Base-by-base conservation (phyloP, 2,113 vertebrate species). In the Podarcis cretensis region DNA sequence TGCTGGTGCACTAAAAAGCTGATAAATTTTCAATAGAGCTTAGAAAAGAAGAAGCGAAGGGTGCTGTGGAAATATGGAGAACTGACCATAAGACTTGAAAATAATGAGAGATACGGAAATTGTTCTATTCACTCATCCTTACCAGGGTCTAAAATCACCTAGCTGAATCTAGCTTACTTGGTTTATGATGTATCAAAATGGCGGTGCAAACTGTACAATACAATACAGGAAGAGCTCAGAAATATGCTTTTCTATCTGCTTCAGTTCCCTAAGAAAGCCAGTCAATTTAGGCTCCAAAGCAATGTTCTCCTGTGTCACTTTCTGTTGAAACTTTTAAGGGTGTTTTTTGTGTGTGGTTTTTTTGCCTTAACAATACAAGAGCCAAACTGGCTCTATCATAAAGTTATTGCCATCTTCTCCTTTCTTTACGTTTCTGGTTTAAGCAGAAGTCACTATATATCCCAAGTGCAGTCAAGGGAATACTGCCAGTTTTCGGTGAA, bases 401-500 rank as follows among this genome's bases (percentile, higher is more conserved):
- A 35, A 83, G n/a, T 27, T 63, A 48, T 2, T 54, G 25, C 59
- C 30, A 30, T 59, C 71, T 7, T 77, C 25, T 54, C 10, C 12
- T 57, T n/a, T 74, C 35, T 16, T 75, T 69, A 20, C 35, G 30
- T 5, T 88, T n/a, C 16, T 59, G 25, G 83, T 93, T 93, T 90
- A 91, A 92, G 85, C 89, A 89, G 65, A 86, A 79, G 90, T 92
- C 92, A 92, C 27, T 93, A n/a, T 91, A 3, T 94, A 87, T 96
- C 94, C 94, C 86, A 90, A 87, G 93, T 95, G 91, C 90, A 90
- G 76, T 89, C 92, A 96, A 95, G 90, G 90, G 90, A 84, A 84
- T 87, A 59, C 80, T 93, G 79, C 90, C 91, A 66, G 92, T 93
- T 96, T 91, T 87, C 94, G 96, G 92, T 95, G 91, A 92, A 95